Evolutionary conservation across 2,888 invertebrate species (phyloP), one percentile per base, ranked within the genome.

Genomic region (Adineta ricciae): DNA sequence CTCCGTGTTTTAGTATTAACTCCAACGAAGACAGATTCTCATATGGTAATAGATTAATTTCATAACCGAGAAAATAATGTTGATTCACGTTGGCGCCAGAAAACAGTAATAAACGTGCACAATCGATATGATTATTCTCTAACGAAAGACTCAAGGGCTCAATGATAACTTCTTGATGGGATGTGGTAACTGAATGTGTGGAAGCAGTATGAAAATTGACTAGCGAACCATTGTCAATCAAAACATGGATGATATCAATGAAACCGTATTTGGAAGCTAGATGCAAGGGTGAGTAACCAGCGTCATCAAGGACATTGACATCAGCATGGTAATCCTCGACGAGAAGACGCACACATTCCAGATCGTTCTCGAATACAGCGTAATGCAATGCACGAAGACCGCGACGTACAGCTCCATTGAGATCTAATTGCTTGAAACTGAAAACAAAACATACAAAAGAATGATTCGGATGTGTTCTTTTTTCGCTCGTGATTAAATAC

Each of bases 371-470:
- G 94, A 95, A 96, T 87, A 95, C 94, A 0, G 96, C 96, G 91
- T 96, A 96, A 91, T 96, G 96, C 54, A 96, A 91, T 0, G 96
- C 96, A 86, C 94, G 93, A 83, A 96, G 92, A 2, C 96, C 96
- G 90, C 95, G 94, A 82, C 94, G 94, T 50, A 95, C 95, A 41
- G 94, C 93, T 87, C 94, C 94, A 89, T 94, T 94, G 38, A 93
- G 92, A 91, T 93, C 11, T 78, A 78, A 86, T 83, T 88, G 54
- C n/a, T 78, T 78, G 11, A 21, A 38, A 41, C 78, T 78, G 9
- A 78, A 41, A 64, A 19, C n/a, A 56, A 2, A 56, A 27, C n/a
- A n/a, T n/a, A n/a, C n/a, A n/a, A n/a, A n/a, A n/a, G n/a, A n/a
- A n/a, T n/a, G n/a, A n/a, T n/a, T n/a, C n/a, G n/a, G n/a, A n/a